These are phyloP conservation scores for Atethmia centrago DNA, from an alignment of 2,888 invertebrate species.

Conservation along the genomic window DNA sequence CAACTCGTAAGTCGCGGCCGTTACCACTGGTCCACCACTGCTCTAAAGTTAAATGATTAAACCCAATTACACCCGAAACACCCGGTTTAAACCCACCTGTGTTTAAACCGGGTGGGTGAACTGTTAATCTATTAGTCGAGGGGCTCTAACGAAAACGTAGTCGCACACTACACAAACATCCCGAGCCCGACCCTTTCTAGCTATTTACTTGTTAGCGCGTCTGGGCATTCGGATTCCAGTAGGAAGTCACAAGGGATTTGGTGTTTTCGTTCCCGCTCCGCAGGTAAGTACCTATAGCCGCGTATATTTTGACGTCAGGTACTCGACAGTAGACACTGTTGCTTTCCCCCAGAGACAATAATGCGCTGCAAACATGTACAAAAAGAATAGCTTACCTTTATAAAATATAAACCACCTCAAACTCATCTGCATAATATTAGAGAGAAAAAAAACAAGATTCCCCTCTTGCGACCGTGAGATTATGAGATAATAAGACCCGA, in stretches of 20 bases:
- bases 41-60: too few relatives aligned
- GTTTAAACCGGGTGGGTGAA: too few relatives aligned
- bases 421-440: conserved; percentile 35
- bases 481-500: conserved; percentile 34
- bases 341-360: background rate
- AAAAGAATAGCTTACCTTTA: conserved; percentile 14
- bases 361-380: conserved; percentile 5
- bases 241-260: conserved; percentile 18
- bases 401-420: conserved; percentile 14
- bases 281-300: conserved; percentile 8
- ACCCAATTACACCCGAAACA: too few relatives aligned
- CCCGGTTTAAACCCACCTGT: too few relatives aligned
- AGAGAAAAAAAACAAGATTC: conserved; percentile 16
- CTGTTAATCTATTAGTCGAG: background rate
- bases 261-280: conserved; percentile 10
- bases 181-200: conserved; percentile 13
- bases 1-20: too few relatives aligned
- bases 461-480: conserved; percentile 24
- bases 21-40: too few relatives aligned
- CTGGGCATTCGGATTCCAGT: conserved; percentile 6
- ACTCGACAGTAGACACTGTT: conserved; percentile 4
- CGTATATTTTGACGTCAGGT: conserved; percentile 3
- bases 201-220: conserved; percentile 48
- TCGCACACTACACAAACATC: conserved; percentile 6
- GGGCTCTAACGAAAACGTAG: conserved; percentile 36